A percentile compares a stretch with the other conserved stretches of the same genome.
phyloP scores from a whole-genome alignment of 2,113 vertebrate genomes.

The Archocentrus centrarchus region DNA sequence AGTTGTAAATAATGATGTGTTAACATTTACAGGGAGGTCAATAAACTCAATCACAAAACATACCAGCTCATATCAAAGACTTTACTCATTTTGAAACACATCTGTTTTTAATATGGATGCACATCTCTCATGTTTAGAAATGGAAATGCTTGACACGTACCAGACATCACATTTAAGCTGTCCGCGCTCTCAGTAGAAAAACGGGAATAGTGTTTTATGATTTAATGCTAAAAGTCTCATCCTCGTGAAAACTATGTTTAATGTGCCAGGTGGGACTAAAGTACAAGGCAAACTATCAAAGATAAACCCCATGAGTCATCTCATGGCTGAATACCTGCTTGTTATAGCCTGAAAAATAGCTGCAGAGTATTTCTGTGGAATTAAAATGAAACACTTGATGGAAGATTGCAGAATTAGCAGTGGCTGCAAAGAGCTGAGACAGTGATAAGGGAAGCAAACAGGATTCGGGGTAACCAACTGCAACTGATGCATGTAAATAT shows the following conservation, averaged over 20 bases:
- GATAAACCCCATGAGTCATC: background rate
- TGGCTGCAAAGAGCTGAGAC: background rate
- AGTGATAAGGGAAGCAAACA: background rate
- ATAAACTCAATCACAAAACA: constrained; percentile 19
- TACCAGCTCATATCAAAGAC: constrained; percentile 33
- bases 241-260: constrained; percentile 21
- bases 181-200: constrained; percentile 20
- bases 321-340: background rate
- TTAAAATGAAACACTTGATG: background rate
- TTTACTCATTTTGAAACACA: constrained; percentile 30
- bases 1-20: constrained; percentile 50
- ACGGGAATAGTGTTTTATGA: constrained; percentile 48
- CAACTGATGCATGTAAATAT: background rate
- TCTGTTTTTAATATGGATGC: constrained; percentile 46
- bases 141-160: constrained; percentile 53
- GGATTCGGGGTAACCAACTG: background rate
- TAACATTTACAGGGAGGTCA: constrained; percentile 17
- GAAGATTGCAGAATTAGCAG: background rate
- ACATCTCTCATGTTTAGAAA: constrained; percentile 28
- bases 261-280: background rate
- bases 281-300: constrained; percentile 5
- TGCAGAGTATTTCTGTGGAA: background rate
- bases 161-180: constrained; percentile 49
- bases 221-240: constrained; percentile 38
- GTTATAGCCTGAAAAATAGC: constrained; percentile 1